These are phyloP conservation scores for Zaprionus ghesquierei DNA, from an alignment of 1,140 invertebrate genomes.

Conservation along the genomic window DNA sequence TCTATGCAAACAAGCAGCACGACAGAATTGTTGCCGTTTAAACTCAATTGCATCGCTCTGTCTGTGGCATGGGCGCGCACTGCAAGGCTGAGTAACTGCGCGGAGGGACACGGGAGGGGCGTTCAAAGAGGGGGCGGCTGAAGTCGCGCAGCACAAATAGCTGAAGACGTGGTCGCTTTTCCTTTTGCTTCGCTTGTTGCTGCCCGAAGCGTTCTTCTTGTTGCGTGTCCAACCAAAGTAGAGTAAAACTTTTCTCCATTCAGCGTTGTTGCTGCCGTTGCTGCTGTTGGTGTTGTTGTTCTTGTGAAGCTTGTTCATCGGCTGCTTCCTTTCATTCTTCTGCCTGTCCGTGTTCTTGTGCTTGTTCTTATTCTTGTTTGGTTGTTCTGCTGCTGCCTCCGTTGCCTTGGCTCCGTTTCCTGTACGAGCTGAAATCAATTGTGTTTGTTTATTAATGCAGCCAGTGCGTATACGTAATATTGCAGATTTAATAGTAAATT, in stretches of 20 bases:
- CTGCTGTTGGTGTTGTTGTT: background rate
- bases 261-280: background rate
- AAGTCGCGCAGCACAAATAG: conserved; percentile 15
- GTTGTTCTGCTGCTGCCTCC: conserved; percentile 17
- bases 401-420: conserved; percentile 32
- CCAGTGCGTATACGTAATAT: conserved; percentile 26
- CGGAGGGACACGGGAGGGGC: background rate
- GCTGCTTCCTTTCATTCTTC: background rate
- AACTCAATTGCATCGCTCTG: conserved; percentile 68
- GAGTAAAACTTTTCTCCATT: conserved; percentile 44
- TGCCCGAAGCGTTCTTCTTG: conserved; percentile 43
- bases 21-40: conserved; percentile 62
- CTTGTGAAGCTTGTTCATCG: background rate
- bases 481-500: conserved; percentile 35
- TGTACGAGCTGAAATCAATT: conserved; percentile 34
- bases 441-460: conserved; percentile 22
- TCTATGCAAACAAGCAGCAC: conserved; percentile 42
- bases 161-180: conserved; percentile 25
- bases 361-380: conserved; percentile 10
- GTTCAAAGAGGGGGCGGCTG: background rate
- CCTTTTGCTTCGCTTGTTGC: conserved; percentile 23
- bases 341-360: conserved; percentile 5
- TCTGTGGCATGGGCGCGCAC: background rate
- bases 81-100: background rate
- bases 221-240: conserved; percentile 42